These are phyloP conservation scores for Ictidomys tridecemlineatus DNA, from an alignment of 2,113 vertebrate species.

Conservation along the genomic window DNA sequence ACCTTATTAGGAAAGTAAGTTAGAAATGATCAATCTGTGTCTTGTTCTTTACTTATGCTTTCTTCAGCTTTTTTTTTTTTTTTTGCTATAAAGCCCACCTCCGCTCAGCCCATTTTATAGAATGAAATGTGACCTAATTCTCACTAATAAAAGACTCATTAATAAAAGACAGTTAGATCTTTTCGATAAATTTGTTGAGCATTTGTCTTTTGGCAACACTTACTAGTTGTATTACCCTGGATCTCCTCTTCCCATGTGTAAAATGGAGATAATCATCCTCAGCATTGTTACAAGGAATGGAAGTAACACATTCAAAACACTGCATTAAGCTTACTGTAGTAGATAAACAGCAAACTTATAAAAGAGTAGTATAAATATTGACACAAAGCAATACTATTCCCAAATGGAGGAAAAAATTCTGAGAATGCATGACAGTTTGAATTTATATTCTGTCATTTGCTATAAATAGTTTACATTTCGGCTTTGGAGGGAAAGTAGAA, in stretches of 20 bases:
- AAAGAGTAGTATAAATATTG: background rate
- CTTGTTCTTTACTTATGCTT: background rate
- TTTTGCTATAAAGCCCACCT: background rate
- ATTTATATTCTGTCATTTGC: background rate
- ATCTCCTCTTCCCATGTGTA: background rate
- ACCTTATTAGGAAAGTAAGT: background rate
- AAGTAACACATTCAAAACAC: conserved; percentile 37
- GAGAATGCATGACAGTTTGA: background rate
- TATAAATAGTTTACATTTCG: background rate
- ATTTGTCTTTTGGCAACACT: background rate
- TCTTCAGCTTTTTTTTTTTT: background rate
- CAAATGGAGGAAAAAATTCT: background rate
- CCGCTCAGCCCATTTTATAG: background rate
- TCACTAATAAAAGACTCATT: background rate
- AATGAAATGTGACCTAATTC: background rate
- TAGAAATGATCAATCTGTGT: background rate
- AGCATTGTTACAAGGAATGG: conserved; percentile 22
- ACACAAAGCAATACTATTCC: conserved; percentile 7
- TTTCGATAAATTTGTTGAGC: background rate
- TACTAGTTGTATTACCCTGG: background rate
- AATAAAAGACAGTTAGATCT: background rate
- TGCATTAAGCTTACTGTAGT: background rate
- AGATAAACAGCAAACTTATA: background rate
- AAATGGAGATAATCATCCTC: background rate
- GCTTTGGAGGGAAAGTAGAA: background rate